phyloP scores from a whole-genome alignment of 2,888 invertebrate species.

The Loripinus fragilis region DNA sequence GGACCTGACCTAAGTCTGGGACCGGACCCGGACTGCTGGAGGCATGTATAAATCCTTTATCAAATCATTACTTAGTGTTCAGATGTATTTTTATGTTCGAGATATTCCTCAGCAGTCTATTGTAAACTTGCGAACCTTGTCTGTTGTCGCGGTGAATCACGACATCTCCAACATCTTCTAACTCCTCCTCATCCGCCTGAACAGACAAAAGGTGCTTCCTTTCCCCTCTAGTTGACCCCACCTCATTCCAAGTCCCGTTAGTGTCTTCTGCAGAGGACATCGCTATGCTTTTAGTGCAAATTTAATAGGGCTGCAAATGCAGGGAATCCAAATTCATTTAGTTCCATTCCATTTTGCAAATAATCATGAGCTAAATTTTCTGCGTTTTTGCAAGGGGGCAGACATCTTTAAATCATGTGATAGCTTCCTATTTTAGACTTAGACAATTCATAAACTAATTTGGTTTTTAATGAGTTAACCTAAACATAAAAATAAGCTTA shows the following conservation, averaged over 20 bases:
- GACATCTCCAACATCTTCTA: conserved; percentile 14
- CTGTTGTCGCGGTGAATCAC: background rate
- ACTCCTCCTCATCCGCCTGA: conserved; percentile 33
- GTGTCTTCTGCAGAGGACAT: conserved; percentile 41
- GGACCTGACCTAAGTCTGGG: no score
- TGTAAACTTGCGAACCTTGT: background rate
- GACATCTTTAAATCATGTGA: conserved; percentile 69
- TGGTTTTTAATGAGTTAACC: no score
- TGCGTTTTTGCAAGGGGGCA: conserved; percentile 39
- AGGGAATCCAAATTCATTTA: no score
- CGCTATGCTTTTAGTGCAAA: background rate
- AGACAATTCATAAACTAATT: conserved; percentile 41
- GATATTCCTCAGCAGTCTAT: no score
- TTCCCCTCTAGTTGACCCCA: conserved; percentile 35
- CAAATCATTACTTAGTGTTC: no score
- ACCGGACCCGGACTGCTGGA: no score
- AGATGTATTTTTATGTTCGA: no score
- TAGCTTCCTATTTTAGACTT: conserved; percentile 8
- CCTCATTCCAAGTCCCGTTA: conserved; percentile 18
- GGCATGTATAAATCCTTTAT: no score
- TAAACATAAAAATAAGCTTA: no score
- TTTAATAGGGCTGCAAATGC: no score
- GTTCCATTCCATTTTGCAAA: no score
- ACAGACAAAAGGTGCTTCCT: conserved; percentile 50
- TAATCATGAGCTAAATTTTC: no score